Evolutionary conservation across 1,140 invertebrate species (phyloP).

Genomic region (Reticulitermes speratus): DNA sequence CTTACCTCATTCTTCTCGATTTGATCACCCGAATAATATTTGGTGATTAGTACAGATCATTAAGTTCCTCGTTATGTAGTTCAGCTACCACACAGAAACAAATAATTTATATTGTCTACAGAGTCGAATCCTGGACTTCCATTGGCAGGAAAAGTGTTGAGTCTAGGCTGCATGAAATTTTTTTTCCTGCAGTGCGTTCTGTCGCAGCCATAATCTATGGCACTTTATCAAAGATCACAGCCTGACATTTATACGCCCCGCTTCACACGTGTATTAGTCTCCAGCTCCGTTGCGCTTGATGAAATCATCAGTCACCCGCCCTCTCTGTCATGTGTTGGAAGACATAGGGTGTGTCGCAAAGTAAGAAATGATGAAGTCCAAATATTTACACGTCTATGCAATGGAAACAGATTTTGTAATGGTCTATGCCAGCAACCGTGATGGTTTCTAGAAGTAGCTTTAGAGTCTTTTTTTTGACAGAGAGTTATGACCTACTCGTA

Average conservation of each 20-base stretch:
- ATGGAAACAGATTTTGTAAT: no score
- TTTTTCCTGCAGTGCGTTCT: background rate
- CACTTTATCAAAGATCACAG: conserved; percentile 30
- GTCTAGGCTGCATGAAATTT: background rate
- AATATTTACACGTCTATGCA: no score
- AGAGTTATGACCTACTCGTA: no score
- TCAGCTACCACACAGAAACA: no score
- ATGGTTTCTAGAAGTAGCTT: no score
- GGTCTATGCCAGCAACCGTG: no score
- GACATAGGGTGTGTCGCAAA: background rate
- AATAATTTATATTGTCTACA: background rate
- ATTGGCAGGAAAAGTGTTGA: background rate
- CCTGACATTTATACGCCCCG: conserved; percentile 29
- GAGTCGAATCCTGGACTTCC: background rate
- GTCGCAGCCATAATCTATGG: background rate
- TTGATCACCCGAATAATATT: no score
- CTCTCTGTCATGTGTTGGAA: conserved; percentile 10
- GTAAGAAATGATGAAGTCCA: background rate
- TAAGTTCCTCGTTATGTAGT: no score
- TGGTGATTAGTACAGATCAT: no score
- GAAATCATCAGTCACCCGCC: conserved; percentile 24
- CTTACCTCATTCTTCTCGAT: no score
- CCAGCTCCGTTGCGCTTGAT: conserved; percentile 19
- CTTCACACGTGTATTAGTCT: conserved; percentile 25
- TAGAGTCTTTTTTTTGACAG: no score